A percentile compares a stretch with the other conserved stretches of the same genome.
Evolutionary conservation across 1,140 invertebrate species (phyloP).

Genomic region (Halyomorpha halys): DNA sequence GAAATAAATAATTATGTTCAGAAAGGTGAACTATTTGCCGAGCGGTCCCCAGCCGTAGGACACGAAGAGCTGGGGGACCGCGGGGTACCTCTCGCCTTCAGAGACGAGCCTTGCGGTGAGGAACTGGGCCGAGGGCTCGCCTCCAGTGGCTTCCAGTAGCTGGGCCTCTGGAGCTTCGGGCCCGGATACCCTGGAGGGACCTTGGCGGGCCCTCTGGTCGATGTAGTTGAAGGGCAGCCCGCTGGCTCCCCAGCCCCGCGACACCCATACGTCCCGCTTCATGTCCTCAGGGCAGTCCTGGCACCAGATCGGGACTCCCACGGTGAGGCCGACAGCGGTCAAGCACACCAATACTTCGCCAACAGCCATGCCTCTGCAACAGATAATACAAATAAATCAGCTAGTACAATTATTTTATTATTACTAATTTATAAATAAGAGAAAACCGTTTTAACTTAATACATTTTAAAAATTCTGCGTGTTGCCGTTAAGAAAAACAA

Average conservation of each 20-base stretch:
- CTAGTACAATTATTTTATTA: no score
- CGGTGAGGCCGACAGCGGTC: neutral
- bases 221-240: slow-evolving; percentile 9
- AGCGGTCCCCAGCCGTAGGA: slow-evolving; percentile 39
- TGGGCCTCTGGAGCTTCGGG: neutral
- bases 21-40: slow-evolving; percentile 26
- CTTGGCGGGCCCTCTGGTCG: neutral
- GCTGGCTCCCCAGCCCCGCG: slow-evolving; percentile 20
- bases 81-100: slow-evolving; percentile 36
- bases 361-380: neutral
- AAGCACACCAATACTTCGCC: neutral
- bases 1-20: no score
- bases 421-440: no score
- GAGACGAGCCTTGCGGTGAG: neutral
- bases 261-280: slow-evolving; percentile 21
- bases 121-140: neutral
- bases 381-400: no score
- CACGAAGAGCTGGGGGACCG: slow-evolving; percentile 42
- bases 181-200: neutral
- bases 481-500: no score
- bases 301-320: neutral
- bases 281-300: neutral
- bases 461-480: no score
- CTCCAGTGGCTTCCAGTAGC: neutral
- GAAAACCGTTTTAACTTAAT: no score